Conservation (phyloP, 2,888 invertebrate species). For the Corythucha ciliata region DNA sequence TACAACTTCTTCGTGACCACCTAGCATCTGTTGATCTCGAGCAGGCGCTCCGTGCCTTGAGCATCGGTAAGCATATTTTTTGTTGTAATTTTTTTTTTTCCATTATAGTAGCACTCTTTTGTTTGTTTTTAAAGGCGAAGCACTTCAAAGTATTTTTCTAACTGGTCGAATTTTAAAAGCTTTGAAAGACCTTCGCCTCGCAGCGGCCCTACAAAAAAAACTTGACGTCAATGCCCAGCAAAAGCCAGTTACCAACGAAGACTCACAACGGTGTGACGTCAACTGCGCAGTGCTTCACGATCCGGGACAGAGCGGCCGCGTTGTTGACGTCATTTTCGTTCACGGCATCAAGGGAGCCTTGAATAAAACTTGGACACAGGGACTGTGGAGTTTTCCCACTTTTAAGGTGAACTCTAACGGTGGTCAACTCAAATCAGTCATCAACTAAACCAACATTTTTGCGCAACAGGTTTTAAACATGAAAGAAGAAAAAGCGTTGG, state of each 20-base stretch:
- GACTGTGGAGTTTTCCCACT: constrained; percentile 25
- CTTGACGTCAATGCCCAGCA: too few relatives aligned
- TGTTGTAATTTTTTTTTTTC: too few relatives aligned
- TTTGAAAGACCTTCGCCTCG: too few relatives aligned
- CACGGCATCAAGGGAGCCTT: constrained; percentile 73
- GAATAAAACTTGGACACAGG: constrained; percentile 40
- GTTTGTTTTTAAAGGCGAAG: too few relatives aligned
- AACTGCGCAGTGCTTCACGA: constrained; percentile 39
- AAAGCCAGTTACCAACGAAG: too few relatives aligned
- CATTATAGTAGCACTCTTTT: too few relatives aligned
- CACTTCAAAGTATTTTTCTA: too few relatives aligned
- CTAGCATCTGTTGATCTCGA: constrained; percentile 24
- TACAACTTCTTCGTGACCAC: constrained; percentile 26
- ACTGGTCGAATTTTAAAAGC: too few relatives aligned
- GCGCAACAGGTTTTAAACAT: constrained; percentile 28
- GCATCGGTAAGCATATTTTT: constrained; percentile 26
- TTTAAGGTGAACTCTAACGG: constrained; percentile 24
- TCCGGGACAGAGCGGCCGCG: constrained; percentile 35
- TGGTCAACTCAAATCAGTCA: too few relatives aligned
- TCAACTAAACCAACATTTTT: not conserved
- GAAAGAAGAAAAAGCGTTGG: constrained; percentile 26
- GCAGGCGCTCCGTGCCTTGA: constrained; percentile 19
- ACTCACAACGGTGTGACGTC: constrained; percentile 28
- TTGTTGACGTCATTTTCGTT: constrained; percentile 67
- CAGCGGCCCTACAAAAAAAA: too few relatives aligned